phyloP scores from a whole-genome alignment of 2,113 vertebrate genomes.

The Syngnathus floridae region DNA sequence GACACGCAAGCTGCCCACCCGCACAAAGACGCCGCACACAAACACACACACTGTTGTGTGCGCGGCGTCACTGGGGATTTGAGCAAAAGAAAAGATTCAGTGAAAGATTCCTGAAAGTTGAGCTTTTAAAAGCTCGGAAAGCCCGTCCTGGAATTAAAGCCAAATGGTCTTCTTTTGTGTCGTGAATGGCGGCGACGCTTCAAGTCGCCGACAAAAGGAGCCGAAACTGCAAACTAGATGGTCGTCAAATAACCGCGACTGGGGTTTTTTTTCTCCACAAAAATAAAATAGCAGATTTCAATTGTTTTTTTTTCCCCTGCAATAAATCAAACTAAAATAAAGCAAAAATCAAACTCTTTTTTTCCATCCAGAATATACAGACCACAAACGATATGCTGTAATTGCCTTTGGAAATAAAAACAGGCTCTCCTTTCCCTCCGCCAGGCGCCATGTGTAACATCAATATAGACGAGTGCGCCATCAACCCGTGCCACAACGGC shows the following conservation, averaged over 20 bases:
- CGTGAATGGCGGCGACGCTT: conserved; percentile 55
- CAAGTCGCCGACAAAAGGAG: conserved; percentile 55
- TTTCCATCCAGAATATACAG: not conserved
- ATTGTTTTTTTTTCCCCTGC: not conserved
- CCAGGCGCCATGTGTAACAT: conserved; percentile 89
- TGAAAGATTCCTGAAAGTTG: conserved; percentile 72
- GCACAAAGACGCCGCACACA: conserved; percentile 50
- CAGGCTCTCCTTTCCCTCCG: not conserved
- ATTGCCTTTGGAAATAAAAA: too few relatives aligned
- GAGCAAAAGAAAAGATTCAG: conserved; percentile 67
- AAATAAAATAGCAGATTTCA: not conserved
- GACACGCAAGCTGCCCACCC: conserved; percentile 55
- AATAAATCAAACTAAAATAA: too few relatives aligned
- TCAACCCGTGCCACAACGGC: conserved; percentile 86
- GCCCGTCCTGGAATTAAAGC: conserved; percentile 55
- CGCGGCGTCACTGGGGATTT: conserved; percentile 54
- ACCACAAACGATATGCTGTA: not conserved
- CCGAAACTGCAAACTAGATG: conserved; percentile 5
- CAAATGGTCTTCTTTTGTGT: conserved; percentile 60
- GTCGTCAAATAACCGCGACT: not conserved
- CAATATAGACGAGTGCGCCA: conserved; percentile 86
- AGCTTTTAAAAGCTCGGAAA: conserved; percentile 73
- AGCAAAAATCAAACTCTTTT: not conserved
- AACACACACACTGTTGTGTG: conserved; percentile 26
- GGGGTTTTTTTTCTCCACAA: not conserved